Conservation (phyloP, 2,888 invertebrate species). For the Euspilapteryx auroguttella region DNA sequence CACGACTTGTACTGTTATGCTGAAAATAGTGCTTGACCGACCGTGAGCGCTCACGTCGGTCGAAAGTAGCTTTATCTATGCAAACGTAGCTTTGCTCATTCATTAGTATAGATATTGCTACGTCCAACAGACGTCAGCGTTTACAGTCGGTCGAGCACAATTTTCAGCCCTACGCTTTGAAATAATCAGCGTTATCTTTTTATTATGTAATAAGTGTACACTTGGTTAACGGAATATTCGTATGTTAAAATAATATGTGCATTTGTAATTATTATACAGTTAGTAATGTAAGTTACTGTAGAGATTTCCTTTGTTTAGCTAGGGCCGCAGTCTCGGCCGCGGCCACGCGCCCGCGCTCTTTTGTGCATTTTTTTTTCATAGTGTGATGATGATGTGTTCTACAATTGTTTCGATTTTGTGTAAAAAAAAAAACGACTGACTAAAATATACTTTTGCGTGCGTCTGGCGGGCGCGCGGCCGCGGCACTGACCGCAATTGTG, state of each 20-base stretch:
- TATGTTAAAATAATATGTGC: conserved; percentile 42
- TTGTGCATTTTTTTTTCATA: conserved; percentile 3
- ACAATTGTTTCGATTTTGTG: conserved; percentile 1
- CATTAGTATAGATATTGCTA: too few relatives aligned
- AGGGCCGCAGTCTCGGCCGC: conserved; percentile 14
- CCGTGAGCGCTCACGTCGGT: too few relatives aligned
- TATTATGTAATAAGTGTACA: conserved; percentile 19
- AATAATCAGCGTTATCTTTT: too few relatives aligned
- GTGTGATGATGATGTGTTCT: too few relatives aligned
- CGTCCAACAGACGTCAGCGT: too few relatives aligned
- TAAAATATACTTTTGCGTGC: conserved; percentile 31
- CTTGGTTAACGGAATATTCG: conserved; percentile 9
- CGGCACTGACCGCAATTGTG: conserved; percentile 44
- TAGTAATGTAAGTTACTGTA: conserved; percentile 42
- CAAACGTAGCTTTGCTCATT: too few relatives aligned
- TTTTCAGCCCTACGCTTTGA: too few relatives aligned
- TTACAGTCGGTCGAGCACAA: too few relatives aligned
- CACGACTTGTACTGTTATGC: too few relatives aligned
- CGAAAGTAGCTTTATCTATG: too few relatives aligned
- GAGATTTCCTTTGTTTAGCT: conserved; percentile 30
- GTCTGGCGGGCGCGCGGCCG: conserved; percentile 19
- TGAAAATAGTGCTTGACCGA: too few relatives aligned
- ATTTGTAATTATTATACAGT: conserved; percentile 52
- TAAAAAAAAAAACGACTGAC: conserved; percentile 41
- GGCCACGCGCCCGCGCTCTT: conserved; percentile 1